A percentile compares a stretch with the other conserved stretches of the same genome.
These are phyloP conservation scores for Trachelus iudaicus DNA, from an alignment of 2,888 invertebrate species.

Conservation along the genomic window DNA sequence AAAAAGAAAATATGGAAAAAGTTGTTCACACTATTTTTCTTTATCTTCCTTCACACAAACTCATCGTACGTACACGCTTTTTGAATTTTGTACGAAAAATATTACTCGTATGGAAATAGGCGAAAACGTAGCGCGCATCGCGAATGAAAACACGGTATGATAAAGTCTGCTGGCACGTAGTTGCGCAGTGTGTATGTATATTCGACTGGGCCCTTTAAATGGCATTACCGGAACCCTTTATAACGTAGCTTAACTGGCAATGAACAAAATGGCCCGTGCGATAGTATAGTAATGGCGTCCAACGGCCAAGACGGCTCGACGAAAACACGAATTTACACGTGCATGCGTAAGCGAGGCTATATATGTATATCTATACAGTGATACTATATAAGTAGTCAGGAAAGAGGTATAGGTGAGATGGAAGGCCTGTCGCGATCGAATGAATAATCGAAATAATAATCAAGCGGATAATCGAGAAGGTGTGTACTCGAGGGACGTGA, in stretches of 20 bases:
- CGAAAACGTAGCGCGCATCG: not conserved
- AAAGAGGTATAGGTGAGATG: not conserved
- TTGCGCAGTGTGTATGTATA: not conserved
- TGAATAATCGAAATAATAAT: constrained; percentile 7
- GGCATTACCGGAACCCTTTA: not conserved
- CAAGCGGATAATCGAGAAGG: constrained; percentile 2
- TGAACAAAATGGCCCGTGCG: not conserved
- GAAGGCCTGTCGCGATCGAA: not conserved
- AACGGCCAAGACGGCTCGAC: not conserved
- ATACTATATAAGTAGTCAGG: constrained; percentile 15
- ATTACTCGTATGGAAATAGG: not conserved
- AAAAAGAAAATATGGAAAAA: not conserved
- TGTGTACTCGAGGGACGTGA: constrained; percentile 2
- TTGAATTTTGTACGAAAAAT: not conserved
- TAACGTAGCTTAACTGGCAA: not conserved
- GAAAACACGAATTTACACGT: not conserved
- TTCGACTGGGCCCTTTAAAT: not conserved
- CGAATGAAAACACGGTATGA: not conserved
- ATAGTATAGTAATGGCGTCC: not conserved
- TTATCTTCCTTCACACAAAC: constrained; percentile 12
- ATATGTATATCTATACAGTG: constrained; percentile 13
- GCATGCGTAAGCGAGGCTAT: not conserved
- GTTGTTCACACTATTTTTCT: constrained; percentile 10
- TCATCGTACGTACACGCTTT: too few relatives aligned
- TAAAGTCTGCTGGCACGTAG: not conserved